Evolutionary conservation across 2,113 vertebrate species (phyloP), one percentile per base, ranked within the genome.

Genomic region (Aix galericulata): DNA sequence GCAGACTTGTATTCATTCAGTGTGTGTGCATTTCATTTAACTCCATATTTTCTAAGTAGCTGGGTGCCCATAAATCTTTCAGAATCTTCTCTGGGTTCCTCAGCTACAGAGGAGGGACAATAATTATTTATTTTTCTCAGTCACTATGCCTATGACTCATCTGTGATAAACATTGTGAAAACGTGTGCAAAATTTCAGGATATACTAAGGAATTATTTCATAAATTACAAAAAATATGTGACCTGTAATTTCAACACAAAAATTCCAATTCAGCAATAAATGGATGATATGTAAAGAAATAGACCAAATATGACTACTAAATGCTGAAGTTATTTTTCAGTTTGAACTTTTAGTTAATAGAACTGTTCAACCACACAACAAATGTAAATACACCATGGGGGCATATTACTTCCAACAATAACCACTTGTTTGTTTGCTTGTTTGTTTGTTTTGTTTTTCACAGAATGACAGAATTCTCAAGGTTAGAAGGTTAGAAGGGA

Each of bases 51-150:
- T 48, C 29, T 11, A 56, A 48, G 22, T 23, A 25, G 2, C 64
- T 56, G 5, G 63, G 59, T 56, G 20, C 44, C 42, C 67, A 27
- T 14, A 66, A 82, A 48, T 3, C 66, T 89, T 56, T 56, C 42
- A 72, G 27, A 4, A 50, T 81, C 17, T 86, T 74, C 36, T 67
- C 31, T 15, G 22, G 8, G 10, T 52, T 91, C 8, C 14, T 82
- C 7, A 66, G 34, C 12, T 16, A 60, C 48, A 77, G 25, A 40
- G n/a, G 17, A 75, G 58, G 0, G 0, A 3, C 13, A 67, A 3
- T 26, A 31, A 31, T 63, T 50, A 23, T 60, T 88, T 83, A 5
- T 1, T 86, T 86, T 90, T 86, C 21, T 8, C 11, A 52, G 0
- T 38, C 1, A 6, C 22, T 56, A 17, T 4, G 6, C 52, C 9